Conservation (phyloP, 2,797 vertebrate genomes). For the Phalloptychus januarius region DNA sequence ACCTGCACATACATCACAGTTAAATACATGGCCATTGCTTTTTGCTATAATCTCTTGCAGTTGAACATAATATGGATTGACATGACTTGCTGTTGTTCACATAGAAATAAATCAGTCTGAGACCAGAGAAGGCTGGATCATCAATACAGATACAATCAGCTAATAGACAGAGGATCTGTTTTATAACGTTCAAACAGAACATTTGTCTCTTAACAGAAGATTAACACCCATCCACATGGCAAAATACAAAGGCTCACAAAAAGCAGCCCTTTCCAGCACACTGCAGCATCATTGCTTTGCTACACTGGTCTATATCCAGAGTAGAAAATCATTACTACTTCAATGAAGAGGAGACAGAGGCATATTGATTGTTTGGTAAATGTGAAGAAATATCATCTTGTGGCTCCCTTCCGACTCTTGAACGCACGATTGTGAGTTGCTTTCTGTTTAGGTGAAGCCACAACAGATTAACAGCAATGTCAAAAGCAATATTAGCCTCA, state of each 20-base stretch:
- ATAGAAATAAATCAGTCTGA: conserved; percentile 24
- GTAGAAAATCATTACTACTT: conserved; percentile 40
- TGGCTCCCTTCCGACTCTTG: conserved; percentile 7
- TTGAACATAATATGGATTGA: conserved; percentile 32
- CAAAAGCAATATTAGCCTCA: neutral
- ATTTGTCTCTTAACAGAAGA: conserved; percentile 8
- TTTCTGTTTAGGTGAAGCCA: conserved; percentile 1
- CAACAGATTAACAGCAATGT: neutral
- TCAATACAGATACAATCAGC: conserved; percentile 49
- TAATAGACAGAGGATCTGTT: conserved; percentile 22
- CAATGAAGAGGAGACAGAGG: conserved; percentile 43
- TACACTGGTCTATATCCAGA: conserved; percentile 11
- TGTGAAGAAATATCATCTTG: conserved; percentile 45
- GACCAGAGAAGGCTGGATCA: conserved; percentile 24
- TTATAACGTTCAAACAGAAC: conserved; percentile 16
- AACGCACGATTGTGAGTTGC: conserved; percentile 4
- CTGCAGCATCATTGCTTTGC: neutral
- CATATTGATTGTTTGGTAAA: conserved; percentile 57
- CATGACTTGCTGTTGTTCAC: conserved; percentile 40
- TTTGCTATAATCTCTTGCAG: conserved; percentile 24
- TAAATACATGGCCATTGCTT: conserved; percentile 29
- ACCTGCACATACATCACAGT: conserved; percentile 21
- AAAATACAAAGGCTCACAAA: conserved; percentile 4
- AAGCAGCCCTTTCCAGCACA: neutral
- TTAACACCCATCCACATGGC: neutral